phyloP scores from a whole-genome alignment of 1,140 invertebrate species.

The Sarcophaga bullata region DNA sequence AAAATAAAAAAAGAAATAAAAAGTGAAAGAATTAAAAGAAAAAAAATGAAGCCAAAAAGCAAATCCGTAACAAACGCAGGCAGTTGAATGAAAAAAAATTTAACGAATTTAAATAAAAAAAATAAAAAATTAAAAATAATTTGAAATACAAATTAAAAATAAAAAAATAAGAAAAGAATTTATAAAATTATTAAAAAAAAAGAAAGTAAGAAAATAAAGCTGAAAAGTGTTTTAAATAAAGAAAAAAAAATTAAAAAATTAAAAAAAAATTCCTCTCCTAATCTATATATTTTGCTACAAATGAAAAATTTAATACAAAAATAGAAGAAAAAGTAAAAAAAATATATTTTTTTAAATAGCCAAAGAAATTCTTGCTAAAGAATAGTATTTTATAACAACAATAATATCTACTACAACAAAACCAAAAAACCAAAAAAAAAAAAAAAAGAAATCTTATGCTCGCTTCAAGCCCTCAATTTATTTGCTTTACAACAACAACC shows the following conservation, averaged over 20 bases:
- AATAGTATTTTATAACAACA: background rate
- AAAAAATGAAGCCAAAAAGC: background rate
- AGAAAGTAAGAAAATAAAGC: background rate
- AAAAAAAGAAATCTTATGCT: no score
- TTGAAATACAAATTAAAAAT: no score
- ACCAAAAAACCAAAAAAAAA: no score
- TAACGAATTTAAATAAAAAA: constrained; percentile 10
- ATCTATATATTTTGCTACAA: constrained; percentile 12
- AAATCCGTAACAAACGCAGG: background rate
- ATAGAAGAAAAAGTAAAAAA: background rate
- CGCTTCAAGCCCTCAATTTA: no score
- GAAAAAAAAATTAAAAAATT: background rate
- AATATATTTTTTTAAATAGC: background rate
- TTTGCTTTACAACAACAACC: no score
- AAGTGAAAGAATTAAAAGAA: background rate
- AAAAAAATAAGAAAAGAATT: no score
- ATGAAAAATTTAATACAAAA: background rate
- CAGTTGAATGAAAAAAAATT: constrained; percentile 11
- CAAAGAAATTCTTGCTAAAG: no score
- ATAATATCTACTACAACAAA: background rate
- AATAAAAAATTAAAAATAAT: no score
- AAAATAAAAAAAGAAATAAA: constrained; percentile 14
- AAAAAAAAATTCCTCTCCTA: background rate
- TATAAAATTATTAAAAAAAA: background rate
- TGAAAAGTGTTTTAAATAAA: background rate